phyloP scores from a whole-genome alignment of 2,888 invertebrate species.

The Meloe dianella region DNA sequence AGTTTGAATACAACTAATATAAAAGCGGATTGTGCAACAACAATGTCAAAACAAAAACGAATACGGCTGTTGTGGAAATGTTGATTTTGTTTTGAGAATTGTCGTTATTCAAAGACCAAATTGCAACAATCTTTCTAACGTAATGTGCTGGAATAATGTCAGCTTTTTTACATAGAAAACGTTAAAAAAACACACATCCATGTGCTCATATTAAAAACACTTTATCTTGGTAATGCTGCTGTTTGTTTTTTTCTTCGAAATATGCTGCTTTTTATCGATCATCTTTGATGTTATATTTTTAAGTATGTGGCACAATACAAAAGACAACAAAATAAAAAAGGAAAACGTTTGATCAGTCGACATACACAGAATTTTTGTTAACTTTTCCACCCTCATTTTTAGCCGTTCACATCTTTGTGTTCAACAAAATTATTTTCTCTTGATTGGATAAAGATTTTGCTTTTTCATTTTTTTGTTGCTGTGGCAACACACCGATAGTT shows the following conservation, averaged over 20 bases:
- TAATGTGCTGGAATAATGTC: not conserved
- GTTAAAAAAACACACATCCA: not conserved
- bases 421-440: not conserved
- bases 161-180: not conserved
- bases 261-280: not conserved
- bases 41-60: not conserved
- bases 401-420: not conserved
- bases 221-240: not conserved
- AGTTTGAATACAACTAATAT: not conserved
- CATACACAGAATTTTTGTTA: not conserved
- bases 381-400: not conserved
- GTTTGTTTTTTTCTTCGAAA: not conserved
- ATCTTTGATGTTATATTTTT: not conserved
- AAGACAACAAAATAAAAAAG: not conserved
- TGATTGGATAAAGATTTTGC: conserved; percentile 8
- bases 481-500: not conserved
- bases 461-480: not conserved
- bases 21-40: not conserved
- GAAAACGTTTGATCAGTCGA: not conserved
- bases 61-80: not conserved
- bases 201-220: not conserved
- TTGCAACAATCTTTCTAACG: not conserved
- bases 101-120: not conserved
- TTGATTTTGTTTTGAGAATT: not conserved
- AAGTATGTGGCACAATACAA: not conserved